phyloP scores from a whole-genome alignment of 1,140 invertebrate genomes.

The Drosophila parabipectinata region DNA sequence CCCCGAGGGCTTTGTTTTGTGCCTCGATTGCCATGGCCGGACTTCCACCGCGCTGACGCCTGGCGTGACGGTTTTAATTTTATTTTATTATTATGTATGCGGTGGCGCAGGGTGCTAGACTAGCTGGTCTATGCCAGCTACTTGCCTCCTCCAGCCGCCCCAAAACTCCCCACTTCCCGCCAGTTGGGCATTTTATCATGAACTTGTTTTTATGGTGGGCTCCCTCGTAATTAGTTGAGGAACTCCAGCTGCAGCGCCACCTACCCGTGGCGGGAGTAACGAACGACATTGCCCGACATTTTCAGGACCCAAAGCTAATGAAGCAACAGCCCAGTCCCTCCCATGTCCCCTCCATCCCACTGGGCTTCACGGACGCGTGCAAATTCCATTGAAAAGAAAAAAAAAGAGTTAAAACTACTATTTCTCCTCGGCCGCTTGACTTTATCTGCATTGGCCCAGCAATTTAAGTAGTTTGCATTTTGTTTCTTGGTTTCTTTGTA shows the following conservation, averaged over 20 bases:
- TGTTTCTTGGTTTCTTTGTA: constrained; percentile 39
- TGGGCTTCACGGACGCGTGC: constrained; percentile 67
- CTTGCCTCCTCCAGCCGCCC: constrained; percentile 13
- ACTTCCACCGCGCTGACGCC: constrained; percentile 57
- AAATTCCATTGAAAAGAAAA: constrained; percentile 69
- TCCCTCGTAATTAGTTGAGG: constrained; percentile 69
- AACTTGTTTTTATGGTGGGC: constrained; percentile 47
- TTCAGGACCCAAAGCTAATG: constrained; percentile 59
- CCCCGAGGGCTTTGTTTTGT: constrained; percentile 59
- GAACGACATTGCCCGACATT: constrained; percentile 81
- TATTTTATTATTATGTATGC: constrained; percentile 72
- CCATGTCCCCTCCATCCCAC: constrained; percentile 19
- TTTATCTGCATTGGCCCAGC: constrained; percentile 68
- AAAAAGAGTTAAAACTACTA: constrained; percentile 46
- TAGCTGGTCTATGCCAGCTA: constrained; percentile 38
- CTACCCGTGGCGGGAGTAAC: constrained; percentile 68
- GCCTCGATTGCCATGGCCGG: constrained; percentile 45
- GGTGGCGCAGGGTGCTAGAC: constrained; percentile 68
- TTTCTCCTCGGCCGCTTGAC: constrained; percentile 14
- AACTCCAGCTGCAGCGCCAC: constrained; percentile 60
- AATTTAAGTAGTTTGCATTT: constrained; percentile 60
- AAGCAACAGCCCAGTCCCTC: constrained; percentile 37
- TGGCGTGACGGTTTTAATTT: constrained; percentile 83
- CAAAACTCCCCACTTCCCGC: neutral
- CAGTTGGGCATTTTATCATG: constrained; percentile 44